Conservation (phyloP, 23 tunicate species). For the Diplosoma virens region DNA sequence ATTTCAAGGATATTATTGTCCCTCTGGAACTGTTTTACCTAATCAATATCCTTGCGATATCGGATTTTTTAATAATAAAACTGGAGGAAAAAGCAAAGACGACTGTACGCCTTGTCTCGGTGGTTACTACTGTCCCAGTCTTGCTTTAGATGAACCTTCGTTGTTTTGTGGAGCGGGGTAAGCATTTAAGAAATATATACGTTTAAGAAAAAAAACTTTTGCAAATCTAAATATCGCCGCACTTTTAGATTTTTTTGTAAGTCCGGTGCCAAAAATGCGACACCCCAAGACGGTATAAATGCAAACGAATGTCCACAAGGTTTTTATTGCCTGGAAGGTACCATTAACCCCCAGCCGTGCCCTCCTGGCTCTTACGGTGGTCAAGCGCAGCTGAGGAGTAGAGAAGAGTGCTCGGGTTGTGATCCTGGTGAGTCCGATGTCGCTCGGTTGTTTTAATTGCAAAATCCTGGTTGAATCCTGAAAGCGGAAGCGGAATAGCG, state of each 20-base stretch:
- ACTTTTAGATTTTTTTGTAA: slow-evolving; percentile 67
- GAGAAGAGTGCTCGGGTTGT: slow-evolving; percentile 73
- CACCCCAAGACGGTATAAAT: slow-evolving; percentile 58
- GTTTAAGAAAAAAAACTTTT: no score
- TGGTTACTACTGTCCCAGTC: slow-evolving; percentile 67
- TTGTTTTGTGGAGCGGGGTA: slow-evolving; percentile 60
- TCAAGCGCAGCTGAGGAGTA: background rate
- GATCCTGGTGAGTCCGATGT: slow-evolving; percentile 51
- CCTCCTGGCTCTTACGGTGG: slow-evolving; percentile 75
- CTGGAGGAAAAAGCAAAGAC: slow-evolving; percentile 30
- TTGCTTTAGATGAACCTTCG: slow-evolving; percentile 19
- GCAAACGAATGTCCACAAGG: slow-evolving; percentile 79
- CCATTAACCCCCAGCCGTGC: slow-evolving; percentile 62
- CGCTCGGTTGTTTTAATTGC: no score
- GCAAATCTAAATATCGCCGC: no score
- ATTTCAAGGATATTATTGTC: slow-evolving; percentile 75
- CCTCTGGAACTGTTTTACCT: slow-evolving; percentile 32
- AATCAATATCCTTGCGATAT: slow-evolving; percentile 54
- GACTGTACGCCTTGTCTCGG: slow-evolving; percentile 63
- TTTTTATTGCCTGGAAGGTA: slow-evolving; percentile 67
- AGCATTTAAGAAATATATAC: background rate
- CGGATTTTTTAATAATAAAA: slow-evolving; percentile 71
- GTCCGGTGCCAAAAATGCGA: slow-evolving; percentile 44
- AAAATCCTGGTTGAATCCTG: no score
- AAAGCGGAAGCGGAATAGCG: no score